phyloP scores from a whole-genome alignment of 2,113 vertebrate genomes.

The Glareola pratincola region DNA sequence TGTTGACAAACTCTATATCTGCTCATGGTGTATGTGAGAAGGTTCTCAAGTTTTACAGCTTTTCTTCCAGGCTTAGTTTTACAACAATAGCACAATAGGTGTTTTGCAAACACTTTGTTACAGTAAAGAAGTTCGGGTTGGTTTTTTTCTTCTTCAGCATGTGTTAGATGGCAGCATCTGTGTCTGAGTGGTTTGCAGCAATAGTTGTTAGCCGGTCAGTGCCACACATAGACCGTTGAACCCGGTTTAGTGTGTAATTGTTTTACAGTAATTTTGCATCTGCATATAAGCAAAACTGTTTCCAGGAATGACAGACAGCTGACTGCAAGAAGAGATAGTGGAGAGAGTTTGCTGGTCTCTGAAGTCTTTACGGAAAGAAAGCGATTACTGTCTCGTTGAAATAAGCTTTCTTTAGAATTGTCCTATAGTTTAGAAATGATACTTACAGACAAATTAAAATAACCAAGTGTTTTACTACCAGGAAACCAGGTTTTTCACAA shows the following conservation, averaged over 20 bases:
- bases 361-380: neutral
- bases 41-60: neutral
- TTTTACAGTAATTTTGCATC: neutral
- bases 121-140: no score
- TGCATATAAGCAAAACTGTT: neutral
- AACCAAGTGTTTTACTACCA: neutral
- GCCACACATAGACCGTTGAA: neutral
- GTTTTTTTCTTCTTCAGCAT: fast-evolving
- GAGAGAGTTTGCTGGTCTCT: neutral
- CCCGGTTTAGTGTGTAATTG: neutral
- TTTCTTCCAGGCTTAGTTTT: neutral
- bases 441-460: neutral
- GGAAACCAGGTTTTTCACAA: neutral
- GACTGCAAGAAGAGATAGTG: neutral
- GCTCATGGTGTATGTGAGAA: neutral
- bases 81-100: neutral
- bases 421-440: neutral
- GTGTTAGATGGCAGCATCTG: neutral
- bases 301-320: neutral
- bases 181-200: neutral
- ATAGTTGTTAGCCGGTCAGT: neutral
- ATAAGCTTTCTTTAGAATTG: neutral
- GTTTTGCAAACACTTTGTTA: neutral
- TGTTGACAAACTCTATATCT: neutral
- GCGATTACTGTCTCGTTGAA: neutral